Evolutionary conservation across 2,113 vertebrate species (phyloP), one percentile per base, ranked within the genome.

Genomic region (Regulus satrapa): DNA sequence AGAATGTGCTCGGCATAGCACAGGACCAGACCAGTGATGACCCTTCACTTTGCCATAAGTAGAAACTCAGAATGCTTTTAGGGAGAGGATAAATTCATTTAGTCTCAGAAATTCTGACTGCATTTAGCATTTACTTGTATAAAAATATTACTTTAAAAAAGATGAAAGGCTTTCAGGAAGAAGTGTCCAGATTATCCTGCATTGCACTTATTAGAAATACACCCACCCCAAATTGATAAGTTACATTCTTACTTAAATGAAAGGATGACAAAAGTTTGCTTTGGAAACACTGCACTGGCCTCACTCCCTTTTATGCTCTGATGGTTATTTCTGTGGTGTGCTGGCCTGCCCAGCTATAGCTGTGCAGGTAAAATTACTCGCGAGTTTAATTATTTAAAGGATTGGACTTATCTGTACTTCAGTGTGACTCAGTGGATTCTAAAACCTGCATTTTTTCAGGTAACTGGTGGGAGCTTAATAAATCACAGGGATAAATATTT

Each of bases 41-140:
- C 14, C 31, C 34, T 43, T 61, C 26, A 5, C 0, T 0, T 18
- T 83, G 49, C 31, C 6, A 0, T 62, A 24, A 68, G 91, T 49
- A 54, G 26, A 80, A 76, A 58, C 12, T 34, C 41, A 49, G 29
- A 51, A 46, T 18, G 14, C 24, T 24, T 68, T 46, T 41, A 6
- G 20, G 16, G 20, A 40, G 25, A 64, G n/a, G 9, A 20, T 40
- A 69, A 51, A 52, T 75, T 29, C 18, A 46, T 54, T 61, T 40
- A 29, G 26, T 76, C n/a, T 71, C 18, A 40, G 11, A 73, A 72
- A 56, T 71, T 85, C 40, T 63, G 73, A 43, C 14, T 74, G 17
- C 24, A 19, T 40, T 63, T 82, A 52, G 14, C 29, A 6, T 69
- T 74, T 80, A 67, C 31, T 71, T 90, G 6, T 8, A 15, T 67